phyloP scores from a whole-genome alignment of 2,113 vertebrate species.

The Boleophthalmus pectinirostris region DNA sequence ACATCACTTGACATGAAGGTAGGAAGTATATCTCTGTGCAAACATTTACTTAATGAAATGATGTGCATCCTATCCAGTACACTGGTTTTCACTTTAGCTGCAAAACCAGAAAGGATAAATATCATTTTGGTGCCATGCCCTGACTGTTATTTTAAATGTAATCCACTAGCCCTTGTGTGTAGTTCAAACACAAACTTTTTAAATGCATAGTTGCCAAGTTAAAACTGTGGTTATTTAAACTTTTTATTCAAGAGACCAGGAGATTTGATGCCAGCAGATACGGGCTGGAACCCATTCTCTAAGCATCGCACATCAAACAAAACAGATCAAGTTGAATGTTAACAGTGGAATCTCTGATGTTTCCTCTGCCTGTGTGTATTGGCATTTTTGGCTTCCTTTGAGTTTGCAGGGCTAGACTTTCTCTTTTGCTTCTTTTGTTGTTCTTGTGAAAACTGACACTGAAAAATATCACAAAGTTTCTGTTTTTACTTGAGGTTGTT shows the following conservation, averaged over 20 bases:
- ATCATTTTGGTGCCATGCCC: neutral
- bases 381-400: constrained; percentile 10
- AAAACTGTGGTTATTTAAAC: constrained; percentile 2
- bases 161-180: neutral
- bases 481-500: constrained; percentile 31
- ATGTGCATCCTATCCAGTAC: constrained; percentile 16
- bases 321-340: constrained; percentile 68
- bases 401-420: constrained; percentile 9
- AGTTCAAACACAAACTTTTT: neutral
- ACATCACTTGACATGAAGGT: constrained; percentile 20
- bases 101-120: constrained; percentile 8
- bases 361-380: constrained; percentile 26
- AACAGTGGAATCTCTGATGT: constrained; percentile 57
- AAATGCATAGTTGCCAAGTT: neutral
- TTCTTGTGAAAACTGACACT: constrained; percentile 32
- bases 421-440: constrained; percentile 37
- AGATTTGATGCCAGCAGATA: constrained; percentile 43
- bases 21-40: neutral
- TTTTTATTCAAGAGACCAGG: constrained; percentile 27
- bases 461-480: constrained; percentile 48
- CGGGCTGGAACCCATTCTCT: constrained; percentile 54
- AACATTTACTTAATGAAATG: constrained; percentile 27
- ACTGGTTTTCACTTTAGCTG: neutral
- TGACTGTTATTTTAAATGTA: neutral
- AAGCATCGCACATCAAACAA: constrained; percentile 65